Evolutionary conservation across 2,797 vertebrate genomes (phyloP).

Genomic region (Sebastes trivittatus): DNA sequence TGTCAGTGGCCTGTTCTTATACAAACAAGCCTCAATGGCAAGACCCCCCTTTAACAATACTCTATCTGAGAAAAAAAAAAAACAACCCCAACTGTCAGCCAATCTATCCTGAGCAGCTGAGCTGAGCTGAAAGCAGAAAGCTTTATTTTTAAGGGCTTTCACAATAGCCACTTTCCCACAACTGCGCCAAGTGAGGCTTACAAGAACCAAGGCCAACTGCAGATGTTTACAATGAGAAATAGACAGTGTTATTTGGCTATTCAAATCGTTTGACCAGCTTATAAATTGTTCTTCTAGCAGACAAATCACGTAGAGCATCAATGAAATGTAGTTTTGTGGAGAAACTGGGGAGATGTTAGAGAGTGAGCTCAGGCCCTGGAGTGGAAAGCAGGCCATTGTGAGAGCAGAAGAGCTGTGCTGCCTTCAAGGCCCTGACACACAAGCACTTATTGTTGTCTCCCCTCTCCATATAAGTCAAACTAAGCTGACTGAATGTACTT

Average conservation of each 20-base stretch:
- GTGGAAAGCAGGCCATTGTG: conserved; percentile 41
- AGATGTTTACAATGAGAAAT: conserved; percentile 47
- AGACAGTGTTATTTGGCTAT: conserved; percentile 22
- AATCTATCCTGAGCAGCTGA: conserved; percentile 21
- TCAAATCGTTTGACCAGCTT: conserved; percentile 9
- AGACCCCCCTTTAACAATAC: conserved; percentile 2
- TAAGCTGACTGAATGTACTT: conserved; percentile 78
- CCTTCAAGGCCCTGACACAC: conserved; percentile 51
- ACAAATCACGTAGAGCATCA: conserved; percentile 27
- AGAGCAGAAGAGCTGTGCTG: conserved; percentile 47
- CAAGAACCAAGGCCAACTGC: not conserved
- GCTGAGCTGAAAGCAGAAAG: conserved; percentile 16
- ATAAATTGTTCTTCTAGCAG: conserved; percentile 8
- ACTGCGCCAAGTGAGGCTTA: conserved; percentile 18
- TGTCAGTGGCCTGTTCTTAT: conserved; percentile 3
- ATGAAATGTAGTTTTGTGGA: conserved; percentile 20
- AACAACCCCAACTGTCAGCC: not conserved
- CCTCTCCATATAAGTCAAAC: conserved; percentile 74
- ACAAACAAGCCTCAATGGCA: conserved; percentile 3
- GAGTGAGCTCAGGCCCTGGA: conserved; percentile 1
- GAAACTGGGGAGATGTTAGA: not conserved
- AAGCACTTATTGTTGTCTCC: conserved; percentile 72
- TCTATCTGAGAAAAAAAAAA: not conserved
- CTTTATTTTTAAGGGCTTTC: conserved; percentile 40
- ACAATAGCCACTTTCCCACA: conserved; percentile 36